Base-by-base conservation (phyloP, 2,797 vertebrate species). In the Syndactyla subalaris region DNA sequence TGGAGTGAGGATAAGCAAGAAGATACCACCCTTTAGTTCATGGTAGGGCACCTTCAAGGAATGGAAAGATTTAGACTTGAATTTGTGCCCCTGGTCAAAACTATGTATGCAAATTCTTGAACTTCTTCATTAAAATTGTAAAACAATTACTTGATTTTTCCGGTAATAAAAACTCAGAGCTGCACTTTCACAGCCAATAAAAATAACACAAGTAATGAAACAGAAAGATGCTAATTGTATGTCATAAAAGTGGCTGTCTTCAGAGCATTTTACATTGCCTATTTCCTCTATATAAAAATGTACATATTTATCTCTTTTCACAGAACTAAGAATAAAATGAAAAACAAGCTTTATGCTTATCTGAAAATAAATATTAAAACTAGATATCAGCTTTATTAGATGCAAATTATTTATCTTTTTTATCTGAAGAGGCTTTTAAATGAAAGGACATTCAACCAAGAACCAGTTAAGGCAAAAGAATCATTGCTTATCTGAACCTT, bases 201-300 rank as follows among this genome's bases (percentile, higher is more conserved):
- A 95, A 75, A 81, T 84, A 94, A 49, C 30, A 86, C 20, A 87
- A 78, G 22, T 82, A 95, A 97, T 89, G 88, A 87, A 96, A 92
- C 18, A 92, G 55, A 93, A 94, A 59, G 29, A 92, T 58, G 43
- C 12, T 86, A 89, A 78, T 38, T 74, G 39, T 32, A 63, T 95
- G 87, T 91, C 88, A 89, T 85, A 79, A 84, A 96, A 85, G 22
- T 52, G 81, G 18, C 51, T 58, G 59, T 92, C 79, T 96, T 73
- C 45, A 85, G 80, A 84, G 62, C 48, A 57, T 58, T 95, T 80
- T 70, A 66, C 5, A 9, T 67, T 93, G 19, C 46, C 45, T 48
- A 73, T 92, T 92, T 94, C 86, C 83, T 85, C 57, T 58, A 54
- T 52, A 52, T 83, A 88, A 92, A 96, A 96, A 61, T 49, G 16